These are phyloP conservation scores for Hormaphis cornu DNA, from an alignment of 1,140 invertebrate genomes.

Conservation along the genomic window DNA sequence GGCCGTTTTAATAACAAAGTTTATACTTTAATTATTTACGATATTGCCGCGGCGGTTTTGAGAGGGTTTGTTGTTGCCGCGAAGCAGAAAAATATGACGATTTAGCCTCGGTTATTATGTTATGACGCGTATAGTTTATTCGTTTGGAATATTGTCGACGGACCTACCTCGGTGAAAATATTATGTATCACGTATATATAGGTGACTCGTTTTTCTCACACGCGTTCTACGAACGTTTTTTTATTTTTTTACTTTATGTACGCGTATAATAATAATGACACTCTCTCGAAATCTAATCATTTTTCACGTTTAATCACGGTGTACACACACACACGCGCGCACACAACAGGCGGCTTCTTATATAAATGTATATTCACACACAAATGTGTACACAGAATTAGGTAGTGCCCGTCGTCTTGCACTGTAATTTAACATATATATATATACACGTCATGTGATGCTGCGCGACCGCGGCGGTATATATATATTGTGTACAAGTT, in stretches of 20 bases:
- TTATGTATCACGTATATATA: not conserved
- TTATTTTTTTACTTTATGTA: not conserved
- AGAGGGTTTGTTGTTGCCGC: no score
- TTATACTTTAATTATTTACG: no score
- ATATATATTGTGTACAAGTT: not conserved
- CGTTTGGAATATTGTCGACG: no score
- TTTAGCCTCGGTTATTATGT: no score
- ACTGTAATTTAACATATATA: no score
- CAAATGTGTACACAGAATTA: not conserved
- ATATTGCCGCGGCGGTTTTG: no score
- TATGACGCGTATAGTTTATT: no score
- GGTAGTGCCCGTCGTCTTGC: no score
- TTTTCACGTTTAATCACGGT: not conserved
- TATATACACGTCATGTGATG: no score
- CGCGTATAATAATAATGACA: not conserved
- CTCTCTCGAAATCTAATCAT: not conserved
- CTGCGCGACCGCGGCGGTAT: not conserved
- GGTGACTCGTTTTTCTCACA: not conserved
- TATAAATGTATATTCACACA: not conserved
- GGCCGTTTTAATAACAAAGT: no score
- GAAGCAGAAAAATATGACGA: no score
- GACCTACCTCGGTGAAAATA: no score
- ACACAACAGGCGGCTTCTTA: not conserved
- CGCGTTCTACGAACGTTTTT: not conserved
- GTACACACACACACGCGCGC: not conserved